Conservation (phyloP, 2,888 invertebrate species). For the Xestoiulus laeticollis region DNA sequence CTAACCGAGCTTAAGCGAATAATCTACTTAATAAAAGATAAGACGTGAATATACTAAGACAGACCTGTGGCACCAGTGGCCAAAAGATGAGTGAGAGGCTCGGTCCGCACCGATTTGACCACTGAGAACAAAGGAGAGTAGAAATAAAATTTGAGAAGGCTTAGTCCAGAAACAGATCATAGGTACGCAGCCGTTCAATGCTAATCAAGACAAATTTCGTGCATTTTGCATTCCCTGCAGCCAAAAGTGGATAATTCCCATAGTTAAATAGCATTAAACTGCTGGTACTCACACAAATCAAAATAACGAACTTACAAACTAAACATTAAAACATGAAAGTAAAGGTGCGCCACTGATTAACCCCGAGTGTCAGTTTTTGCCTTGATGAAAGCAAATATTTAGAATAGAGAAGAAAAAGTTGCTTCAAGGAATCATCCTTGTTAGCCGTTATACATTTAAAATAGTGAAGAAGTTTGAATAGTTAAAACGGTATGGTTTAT, state of each 20-base stretch:
- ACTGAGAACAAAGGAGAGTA: constrained; percentile 46
- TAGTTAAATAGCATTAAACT: constrained; percentile 13
- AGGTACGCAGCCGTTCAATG: not conserved
- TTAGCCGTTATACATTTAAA: too few relatives aligned
- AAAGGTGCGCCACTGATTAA: not conserved
- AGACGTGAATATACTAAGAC: constrained; percentile 47
- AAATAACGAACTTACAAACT: not conserved
- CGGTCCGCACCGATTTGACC: constrained; percentile 49
- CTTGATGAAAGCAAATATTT: too few relatives aligned
- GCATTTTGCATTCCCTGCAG: not conserved
- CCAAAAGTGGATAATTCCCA: not conserved
- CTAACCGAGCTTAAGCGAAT: constrained; percentile 3
- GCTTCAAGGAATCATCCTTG: too few relatives aligned
- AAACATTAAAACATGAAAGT: constrained; percentile 18
- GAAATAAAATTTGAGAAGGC: constrained; percentile 27
- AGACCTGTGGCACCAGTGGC: constrained; percentile 52
- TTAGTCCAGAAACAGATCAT: constrained; percentile 21
- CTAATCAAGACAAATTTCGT: not conserved
- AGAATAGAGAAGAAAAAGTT: too few relatives aligned
- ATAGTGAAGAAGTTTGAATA: too few relatives aligned
- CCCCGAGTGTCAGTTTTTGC: not conserved
- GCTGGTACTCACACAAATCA: not conserved
- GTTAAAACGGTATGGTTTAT: too few relatives aligned
- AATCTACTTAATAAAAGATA: not conserved
- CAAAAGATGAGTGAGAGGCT: constrained; percentile 49